Conservation (phyloP, 2,888 invertebrate genomes). For the Steinernema carpocapsae region DNA sequence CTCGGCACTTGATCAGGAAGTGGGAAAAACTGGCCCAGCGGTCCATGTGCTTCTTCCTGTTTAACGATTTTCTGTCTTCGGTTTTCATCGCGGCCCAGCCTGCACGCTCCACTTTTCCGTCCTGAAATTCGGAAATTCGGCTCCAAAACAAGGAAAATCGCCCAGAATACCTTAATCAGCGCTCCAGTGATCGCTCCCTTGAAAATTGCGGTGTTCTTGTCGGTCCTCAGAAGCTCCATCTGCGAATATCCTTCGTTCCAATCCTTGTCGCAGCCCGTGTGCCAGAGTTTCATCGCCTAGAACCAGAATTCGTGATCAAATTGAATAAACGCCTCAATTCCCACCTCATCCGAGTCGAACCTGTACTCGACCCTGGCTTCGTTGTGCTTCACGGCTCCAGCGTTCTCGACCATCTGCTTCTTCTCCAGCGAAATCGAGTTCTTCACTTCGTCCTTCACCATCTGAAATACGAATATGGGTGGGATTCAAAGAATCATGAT, state of each 20-base stretch:
- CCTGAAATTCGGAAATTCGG: slow-evolving; percentile 45
- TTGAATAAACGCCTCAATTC: not conserved
- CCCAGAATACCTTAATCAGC: slow-evolving; percentile 44
- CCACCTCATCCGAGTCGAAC: slow-evolving; percentile 60
- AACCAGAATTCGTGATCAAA: slow-evolving; percentile 36
- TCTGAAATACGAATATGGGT: slow-evolving; percentile 4
- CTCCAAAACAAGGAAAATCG: not conserved
- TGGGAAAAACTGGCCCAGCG: slow-evolving; percentile 65
- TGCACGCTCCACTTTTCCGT: slow-evolving; percentile 63
- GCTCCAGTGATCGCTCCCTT: slow-evolving; percentile 43
- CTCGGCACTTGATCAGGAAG: slow-evolving; percentile 74
- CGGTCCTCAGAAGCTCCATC: slow-evolving; percentile 51
- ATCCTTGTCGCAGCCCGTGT: slow-evolving; percentile 63
- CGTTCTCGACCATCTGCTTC: slow-evolving; percentile 47
- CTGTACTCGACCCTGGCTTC: slow-evolving; percentile 60
- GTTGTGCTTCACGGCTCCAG: slow-evolving; percentile 52
- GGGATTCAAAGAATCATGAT: not conserved
- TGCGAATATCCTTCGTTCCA: slow-evolving; percentile 66
- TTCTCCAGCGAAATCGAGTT: slow-evolving; percentile 44
- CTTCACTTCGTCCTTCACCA: slow-evolving; percentile 42
- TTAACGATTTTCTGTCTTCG: slow-evolving; percentile 57
- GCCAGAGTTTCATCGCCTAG: slow-evolving; percentile 54
- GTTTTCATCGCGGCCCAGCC: slow-evolving; percentile 67
- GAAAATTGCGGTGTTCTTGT: slow-evolving; percentile 60
- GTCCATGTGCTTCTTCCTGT: slow-evolving; percentile 55